Conservation (phyloP, 2,797 vertebrate species). For the Anguilla megastoma region DNA sequence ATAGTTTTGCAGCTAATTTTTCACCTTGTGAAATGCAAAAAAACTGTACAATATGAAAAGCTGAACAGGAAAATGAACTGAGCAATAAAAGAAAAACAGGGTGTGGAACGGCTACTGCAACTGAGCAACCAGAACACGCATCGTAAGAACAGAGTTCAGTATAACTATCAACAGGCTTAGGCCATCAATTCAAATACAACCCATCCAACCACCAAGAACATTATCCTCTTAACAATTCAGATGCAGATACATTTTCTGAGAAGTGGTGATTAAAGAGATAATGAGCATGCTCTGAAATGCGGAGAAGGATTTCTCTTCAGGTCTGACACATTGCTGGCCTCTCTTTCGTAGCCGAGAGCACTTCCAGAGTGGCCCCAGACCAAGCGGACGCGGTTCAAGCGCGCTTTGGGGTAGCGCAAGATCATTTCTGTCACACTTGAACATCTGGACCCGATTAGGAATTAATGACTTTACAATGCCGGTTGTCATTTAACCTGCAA, state of each 20-base stretch:
- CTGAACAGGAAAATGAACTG: neutral
- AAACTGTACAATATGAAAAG: neutral
- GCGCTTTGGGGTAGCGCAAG: slow-evolving; percentile 55
- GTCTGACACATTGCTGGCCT: too few relatives aligned
- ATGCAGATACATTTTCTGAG: neutral
- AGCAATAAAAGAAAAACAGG: neutral
- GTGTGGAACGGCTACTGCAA: neutral
- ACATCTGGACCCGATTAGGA: slow-evolving; percentile 72
- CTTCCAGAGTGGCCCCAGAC: neutral
- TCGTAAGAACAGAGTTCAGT: neutral
- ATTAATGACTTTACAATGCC: slow-evolving; percentile 57
- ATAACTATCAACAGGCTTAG: neutral
- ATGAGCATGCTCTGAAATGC: neutral
- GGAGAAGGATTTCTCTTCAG: neutral
- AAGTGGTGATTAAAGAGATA: slow-evolving; percentile 4
- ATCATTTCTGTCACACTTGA: slow-evolving; percentile 54
- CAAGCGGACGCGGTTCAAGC: slow-evolving; percentile 25
- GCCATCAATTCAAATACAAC: neutral
- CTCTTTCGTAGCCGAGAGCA: neutral
- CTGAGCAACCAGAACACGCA: neutral
- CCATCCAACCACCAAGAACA: neutral
- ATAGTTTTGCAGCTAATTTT: slow-evolving; percentile 57
- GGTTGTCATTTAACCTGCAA: slow-evolving; percentile 68
- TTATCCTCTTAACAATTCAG: neutral
- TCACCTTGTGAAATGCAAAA: slow-evolving; percentile 25